Conservation (phyloP, 2,113 vertebrate species). For the Apus apus region DNA sequence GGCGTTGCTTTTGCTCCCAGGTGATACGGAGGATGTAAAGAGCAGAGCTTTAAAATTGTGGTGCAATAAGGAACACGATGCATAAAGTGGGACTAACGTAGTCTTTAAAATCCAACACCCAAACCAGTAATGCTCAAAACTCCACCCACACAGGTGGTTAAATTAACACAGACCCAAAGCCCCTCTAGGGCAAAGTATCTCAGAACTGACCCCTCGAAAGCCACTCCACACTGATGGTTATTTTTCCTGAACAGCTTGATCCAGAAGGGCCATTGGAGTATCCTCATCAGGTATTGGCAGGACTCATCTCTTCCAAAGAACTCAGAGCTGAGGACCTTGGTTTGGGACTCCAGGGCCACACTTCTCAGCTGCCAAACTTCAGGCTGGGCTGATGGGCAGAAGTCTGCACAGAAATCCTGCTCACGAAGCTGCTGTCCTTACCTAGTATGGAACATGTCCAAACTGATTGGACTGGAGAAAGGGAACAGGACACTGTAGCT, state of each 20-base stretch:
- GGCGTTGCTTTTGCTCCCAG: too few species aligned
- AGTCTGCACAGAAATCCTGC: background rate
- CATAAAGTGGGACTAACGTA: fast-evolving
- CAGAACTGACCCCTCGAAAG: background rate
- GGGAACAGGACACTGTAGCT: background rate
- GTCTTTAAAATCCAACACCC: background rate
- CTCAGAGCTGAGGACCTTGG: background rate
- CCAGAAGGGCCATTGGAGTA: background rate
- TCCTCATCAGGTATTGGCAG: too few species aligned
- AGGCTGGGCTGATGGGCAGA: too few species aligned
- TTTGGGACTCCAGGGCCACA: fast-evolving
- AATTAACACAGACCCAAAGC: background rate
- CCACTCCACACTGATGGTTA: fast-evolving
- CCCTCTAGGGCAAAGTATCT: background rate
- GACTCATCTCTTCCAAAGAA: background rate
- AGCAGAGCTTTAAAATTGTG: background rate
- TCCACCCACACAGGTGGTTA: too few species aligned
- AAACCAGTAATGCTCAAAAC: fast-evolving
- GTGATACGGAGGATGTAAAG: background rate
- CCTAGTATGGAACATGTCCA: background rate
- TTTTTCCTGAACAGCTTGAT: background rate
- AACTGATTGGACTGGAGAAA: background rate
- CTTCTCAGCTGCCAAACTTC: background rate
- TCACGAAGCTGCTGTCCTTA: background rate
- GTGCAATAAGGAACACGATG: background rate